Base-by-base conservation (phyloP, 2,888 invertebrate species). In the Pollenia griseotomentosa region DNA sequence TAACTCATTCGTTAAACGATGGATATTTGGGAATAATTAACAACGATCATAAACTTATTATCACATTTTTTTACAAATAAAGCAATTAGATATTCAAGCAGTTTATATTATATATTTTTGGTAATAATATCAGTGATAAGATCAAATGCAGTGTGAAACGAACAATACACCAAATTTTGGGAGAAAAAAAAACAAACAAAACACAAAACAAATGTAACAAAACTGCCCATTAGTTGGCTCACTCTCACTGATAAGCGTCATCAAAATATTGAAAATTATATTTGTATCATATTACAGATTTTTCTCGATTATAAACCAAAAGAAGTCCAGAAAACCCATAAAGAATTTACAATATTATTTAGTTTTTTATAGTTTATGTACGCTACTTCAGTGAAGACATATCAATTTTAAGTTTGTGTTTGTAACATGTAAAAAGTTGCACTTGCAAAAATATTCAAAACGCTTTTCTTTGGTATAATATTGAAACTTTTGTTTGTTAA, bases 111-210 rank as follows among this genome's bases (percentile, higher is more conserved):
- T 23, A 42, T 19, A 19, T 55, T 7, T 63, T 63, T 42, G 19
- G 61, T 74, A 40, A 33, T 78, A 55, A 33, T 40, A 40, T 40
- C 19, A 42, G 14, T 48, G 80, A 77, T 81, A 81, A 66, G 48
- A 23, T 53, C 19, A 65, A 53, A 71, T 48, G n/a, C 63, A 63
- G 70, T 85, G 61, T 80, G 42, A 85, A 68, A 42, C 33, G 44
- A 44, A 10, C 11, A 8, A 23, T 11, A 48, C 57, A 78, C 48
- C 40, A 73, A 79, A 44, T 73, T n/a, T 57, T 53, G 14, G 14
- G n/a, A 51, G 16, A 16, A 19, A 53, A 19, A 53, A 42, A 5
- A 53, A 40, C 2, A 57, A 48, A 48, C 12, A n/a, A 5, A 23
- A 59, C 0, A 19, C 46, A 51, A 23, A 55, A 19, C 19, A 9